Percentiles rank a stretch among this genome's conserved stretches.
phyloP scores from a whole-genome alignment of 2,113 vertebrate genomes.

The Acanthochromis polyacanthus region DNA sequence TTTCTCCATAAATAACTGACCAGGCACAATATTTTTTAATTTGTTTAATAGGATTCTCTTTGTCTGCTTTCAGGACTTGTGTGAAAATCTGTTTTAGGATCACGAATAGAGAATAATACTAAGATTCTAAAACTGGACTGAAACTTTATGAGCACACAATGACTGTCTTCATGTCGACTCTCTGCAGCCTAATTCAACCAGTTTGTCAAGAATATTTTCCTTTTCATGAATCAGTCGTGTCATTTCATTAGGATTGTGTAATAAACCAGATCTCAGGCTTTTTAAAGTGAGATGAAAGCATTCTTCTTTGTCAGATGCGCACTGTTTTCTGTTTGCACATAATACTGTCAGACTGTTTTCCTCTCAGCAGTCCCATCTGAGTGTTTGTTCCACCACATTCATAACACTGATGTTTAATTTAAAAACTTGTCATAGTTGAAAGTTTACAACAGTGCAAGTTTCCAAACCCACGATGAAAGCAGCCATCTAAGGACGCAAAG shows the following conservation, averaged over 20 bases:
- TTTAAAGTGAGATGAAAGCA: neutral
- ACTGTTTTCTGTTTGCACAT: neutral
- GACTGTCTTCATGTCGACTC: neutral
- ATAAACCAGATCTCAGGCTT: neutral
- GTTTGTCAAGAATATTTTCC: neutral
- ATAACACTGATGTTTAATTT: neutral
- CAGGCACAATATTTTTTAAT: too few species aligned
- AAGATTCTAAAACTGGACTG: too few species aligned
- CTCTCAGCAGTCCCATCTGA: neutral
- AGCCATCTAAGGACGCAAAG: neutral
- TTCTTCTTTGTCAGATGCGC: neutral
- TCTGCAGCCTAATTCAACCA: neutral
- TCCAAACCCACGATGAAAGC: constrained; percentile 2
- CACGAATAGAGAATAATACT: too few species aligned
- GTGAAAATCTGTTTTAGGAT: too few species aligned
- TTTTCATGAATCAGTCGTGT: constrained; percentile 2
- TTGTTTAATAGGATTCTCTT: too few species aligned
- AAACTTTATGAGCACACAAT: too few species aligned
- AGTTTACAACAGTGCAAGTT: neutral
- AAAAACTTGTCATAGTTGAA: constrained; percentile 11
- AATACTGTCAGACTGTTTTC: neutral
- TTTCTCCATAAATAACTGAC: too few species aligned
- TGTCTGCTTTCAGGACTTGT: too few species aligned
- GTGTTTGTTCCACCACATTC: neutral
- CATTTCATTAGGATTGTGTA: neutral